These are phyloP conservation scores for Drosophila seclusa DNA, from an alignment of 2,888 invertebrate species.

Conservation along the genomic window DNA sequence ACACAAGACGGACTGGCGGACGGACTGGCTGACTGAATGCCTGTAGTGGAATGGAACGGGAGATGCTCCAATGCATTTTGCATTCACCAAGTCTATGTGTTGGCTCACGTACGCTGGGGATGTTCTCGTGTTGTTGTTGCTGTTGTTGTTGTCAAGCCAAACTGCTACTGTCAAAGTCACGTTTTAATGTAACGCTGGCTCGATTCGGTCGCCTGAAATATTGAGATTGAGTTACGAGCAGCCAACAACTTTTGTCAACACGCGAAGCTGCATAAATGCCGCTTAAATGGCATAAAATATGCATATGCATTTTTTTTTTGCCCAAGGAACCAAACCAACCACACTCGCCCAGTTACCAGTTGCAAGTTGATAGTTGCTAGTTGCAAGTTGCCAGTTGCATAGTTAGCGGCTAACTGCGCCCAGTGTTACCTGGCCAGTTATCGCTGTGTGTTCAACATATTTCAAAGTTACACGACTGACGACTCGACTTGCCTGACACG, in stretches of 20 bases:
- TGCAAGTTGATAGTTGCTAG: constrained; percentile 45
- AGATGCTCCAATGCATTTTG: constrained; percentile 57
- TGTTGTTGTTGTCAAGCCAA: constrained; percentile 63
- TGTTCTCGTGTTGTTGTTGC: constrained; percentile 32
- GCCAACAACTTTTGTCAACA: constrained; percentile 79
- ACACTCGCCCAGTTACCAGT: constrained; percentile 37
- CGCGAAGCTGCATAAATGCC: constrained; percentile 79
- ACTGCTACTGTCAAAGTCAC: constrained; percentile 80
- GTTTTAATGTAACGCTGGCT: constrained; percentile 75
- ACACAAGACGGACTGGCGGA: constrained; percentile 42
- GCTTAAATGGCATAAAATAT: constrained; percentile 80
- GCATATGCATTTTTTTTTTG: constrained; percentile 66
- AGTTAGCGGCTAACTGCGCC: constrained; percentile 33
- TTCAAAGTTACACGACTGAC: constrained; percentile 80
- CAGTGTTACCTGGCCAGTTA: constrained; percentile 76
- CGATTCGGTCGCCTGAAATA: constrained; percentile 71
- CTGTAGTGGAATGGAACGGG: constrained; percentile 40
- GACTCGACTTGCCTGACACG: constrained; percentile 73
- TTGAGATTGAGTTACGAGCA: constrained; percentile 79
- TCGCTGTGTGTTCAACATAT: constrained; percentile 76
- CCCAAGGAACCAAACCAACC: constrained; percentile 25
- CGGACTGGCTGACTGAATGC: constrained; percentile 31
- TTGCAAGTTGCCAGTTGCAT: constrained; percentile 34
- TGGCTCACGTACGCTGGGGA: constrained; percentile 69
- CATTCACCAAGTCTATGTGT: constrained; percentile 60